Evolutionary conservation across 2,888 invertebrate genomes (phyloP).

Genomic region (Cephalotes varians): DNA sequence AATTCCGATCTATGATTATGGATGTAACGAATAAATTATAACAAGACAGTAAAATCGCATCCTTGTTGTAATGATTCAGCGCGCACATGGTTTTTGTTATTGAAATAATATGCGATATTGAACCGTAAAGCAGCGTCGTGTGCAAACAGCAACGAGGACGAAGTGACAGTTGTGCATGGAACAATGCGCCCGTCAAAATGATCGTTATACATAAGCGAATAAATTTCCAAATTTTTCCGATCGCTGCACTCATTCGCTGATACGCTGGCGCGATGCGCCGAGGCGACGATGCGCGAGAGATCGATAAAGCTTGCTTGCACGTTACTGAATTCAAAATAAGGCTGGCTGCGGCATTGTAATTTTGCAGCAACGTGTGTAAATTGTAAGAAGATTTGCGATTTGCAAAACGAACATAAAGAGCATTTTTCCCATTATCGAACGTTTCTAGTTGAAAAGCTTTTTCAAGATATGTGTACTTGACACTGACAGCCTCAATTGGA

Average conservation of each 20-base stretch:
- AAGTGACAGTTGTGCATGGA: background rate
- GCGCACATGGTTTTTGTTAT: background rate
- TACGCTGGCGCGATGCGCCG: background rate
- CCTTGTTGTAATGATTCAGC: background rate
- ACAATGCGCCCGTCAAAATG: conserved; percentile 27
- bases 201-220: conserved; percentile 31
- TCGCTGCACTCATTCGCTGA: conserved; percentile 16
- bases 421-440: background rate
- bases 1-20: conserved; percentile 26
- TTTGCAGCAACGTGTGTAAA: background rate
- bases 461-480: background rate
- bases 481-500: background rate
- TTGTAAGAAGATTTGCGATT: background rate
- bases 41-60: background rate
- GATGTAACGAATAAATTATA: conserved; percentile 3
- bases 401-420: background rate
- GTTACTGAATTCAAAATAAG: background rate
- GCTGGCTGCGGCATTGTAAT: background rate
- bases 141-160: background rate
- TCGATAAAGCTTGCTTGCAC: background rate
- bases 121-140: background rate
- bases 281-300: conserved; percentile 13
- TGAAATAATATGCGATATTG: background rate
- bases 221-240: conserved; percentile 45
- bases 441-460: background rate